phyloP scores from a whole-genome alignment of 2,113 vertebrate species.

The Bucco capensis region DNA sequence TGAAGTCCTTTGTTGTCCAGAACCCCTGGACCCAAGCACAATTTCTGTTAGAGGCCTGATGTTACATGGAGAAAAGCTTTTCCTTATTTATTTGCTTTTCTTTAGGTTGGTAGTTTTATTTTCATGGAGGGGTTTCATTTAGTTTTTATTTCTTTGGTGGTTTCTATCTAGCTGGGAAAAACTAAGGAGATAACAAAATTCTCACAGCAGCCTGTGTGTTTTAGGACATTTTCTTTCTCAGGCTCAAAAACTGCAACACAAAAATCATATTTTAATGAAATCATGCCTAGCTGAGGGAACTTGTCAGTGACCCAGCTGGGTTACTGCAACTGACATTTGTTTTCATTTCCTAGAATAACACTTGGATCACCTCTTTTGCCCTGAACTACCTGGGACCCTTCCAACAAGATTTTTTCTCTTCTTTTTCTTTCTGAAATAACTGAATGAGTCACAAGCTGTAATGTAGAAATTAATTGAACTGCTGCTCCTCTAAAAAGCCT shows the following conservation, averaged over 20 bases:
- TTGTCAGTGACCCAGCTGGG: accelerated
- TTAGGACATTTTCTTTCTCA: neutral
- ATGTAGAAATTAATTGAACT: neutral
- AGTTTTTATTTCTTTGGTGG: neutral
- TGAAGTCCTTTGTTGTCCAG: neutral
- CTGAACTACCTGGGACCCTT: neutral
- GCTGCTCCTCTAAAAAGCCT: neutral
- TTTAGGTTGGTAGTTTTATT: neutral
- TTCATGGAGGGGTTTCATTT: neutral
- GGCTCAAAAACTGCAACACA: neutral
- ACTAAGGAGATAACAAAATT: neutral
- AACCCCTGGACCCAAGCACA: neutral
- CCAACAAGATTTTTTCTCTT: neutral
- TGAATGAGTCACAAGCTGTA: neutral
- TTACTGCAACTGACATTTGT: neutral
- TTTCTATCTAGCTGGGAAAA: neutral
- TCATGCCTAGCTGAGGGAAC: neutral
- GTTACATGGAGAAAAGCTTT: neutral
- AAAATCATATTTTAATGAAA: neutral
- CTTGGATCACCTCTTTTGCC: neutral
- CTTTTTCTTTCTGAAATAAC: neutral
- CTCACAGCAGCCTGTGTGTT: neutral
- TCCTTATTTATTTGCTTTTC: neutral
- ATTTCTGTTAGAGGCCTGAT: neutral
- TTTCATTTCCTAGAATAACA: conserved; percentile 4